A percentile compares a stretch with the other conserved stretches of the same genome.
Evolutionary conservation across 2,797 vertebrate species (phyloP).

Genomic region (Tadarida brasiliensis): DNA sequence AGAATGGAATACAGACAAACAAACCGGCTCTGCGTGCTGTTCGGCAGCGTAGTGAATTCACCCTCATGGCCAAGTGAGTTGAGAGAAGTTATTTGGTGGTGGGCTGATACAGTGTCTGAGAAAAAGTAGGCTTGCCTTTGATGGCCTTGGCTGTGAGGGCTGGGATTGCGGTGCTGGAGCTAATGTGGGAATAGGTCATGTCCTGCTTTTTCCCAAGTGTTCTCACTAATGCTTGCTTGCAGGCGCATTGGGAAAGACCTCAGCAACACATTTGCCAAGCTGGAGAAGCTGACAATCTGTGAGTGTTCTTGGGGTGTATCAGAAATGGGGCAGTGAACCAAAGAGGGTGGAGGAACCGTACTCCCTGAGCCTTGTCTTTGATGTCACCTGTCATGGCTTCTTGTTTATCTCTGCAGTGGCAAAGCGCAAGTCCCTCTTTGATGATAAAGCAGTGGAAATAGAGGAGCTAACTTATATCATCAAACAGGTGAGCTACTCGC

Average conservation of each 20-base stretch:
- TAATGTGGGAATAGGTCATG: not conserved
- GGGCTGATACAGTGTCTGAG: not conserved
- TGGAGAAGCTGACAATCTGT: conserved; percentile 98
- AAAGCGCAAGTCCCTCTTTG: conserved; percentile 97
- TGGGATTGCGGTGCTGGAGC: not conserved
- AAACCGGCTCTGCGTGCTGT: conserved; percentile 91
- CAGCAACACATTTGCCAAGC: conserved; percentile 97
- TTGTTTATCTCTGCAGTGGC: conserved; percentile 90
- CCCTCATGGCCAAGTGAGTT: conserved; percentile 97
- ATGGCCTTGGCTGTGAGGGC: not conserved
- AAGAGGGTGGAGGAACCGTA: not conserved
- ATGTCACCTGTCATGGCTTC: not conserved
- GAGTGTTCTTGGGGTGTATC: conserved; percentile 84
- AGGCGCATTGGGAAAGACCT: conserved; percentile 98
- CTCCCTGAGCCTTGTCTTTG: not conserved
- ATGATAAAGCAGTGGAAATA: conserved; percentile 96
- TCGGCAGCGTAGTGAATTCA: conserved; percentile 96
- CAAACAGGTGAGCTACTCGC: conserved; percentile 91
- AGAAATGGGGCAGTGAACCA: not conserved
- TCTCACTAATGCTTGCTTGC: conserved; percentile 55
- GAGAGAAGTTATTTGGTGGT: not conserved
- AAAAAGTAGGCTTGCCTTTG: not conserved
- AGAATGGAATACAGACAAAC: conserved; percentile 94
- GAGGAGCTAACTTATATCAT: conserved; percentile 98
- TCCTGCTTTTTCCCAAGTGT: not conserved